Conservation (phyloP, 2,113 vertebrate species). For the Catharus minimus region DNA sequence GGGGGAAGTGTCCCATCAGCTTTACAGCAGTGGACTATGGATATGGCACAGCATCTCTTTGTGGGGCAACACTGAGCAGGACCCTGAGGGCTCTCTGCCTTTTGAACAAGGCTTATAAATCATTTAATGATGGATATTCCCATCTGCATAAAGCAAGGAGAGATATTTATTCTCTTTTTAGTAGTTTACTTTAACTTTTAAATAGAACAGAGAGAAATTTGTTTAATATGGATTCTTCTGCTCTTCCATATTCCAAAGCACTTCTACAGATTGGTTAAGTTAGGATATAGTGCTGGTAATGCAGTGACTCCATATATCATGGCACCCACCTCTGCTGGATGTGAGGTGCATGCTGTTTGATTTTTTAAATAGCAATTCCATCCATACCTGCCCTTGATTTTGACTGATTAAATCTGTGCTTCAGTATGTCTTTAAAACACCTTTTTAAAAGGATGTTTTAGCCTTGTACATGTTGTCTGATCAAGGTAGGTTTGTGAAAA, state of each 20-base stretch:
- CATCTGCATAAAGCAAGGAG: background rate
- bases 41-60: accelerated
- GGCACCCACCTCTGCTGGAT: accelerated
- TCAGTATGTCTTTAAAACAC: background rate
- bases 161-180: constrained; percentile 25
- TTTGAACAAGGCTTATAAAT: background rate
- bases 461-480: background rate
- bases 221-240: background rate
- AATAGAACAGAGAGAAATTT: background rate
- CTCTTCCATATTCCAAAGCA: background rate
- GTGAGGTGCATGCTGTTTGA: background rate
- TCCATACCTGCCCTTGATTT: background rate
- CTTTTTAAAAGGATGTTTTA: background rate
- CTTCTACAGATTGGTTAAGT: background rate
- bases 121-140: background rate
- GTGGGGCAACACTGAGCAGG: background rate
- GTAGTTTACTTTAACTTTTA: background rate
- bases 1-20: accelerated
- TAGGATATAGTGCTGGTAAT: background rate
- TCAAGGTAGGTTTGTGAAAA: background rate
- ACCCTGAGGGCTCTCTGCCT: background rate
- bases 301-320: background rate
- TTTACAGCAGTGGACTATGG: accelerated
- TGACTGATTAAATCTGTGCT: background rate
- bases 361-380: background rate